Conservation (phyloP, 2,888 invertebrate species). For the Apodemia mormo region DNA sequence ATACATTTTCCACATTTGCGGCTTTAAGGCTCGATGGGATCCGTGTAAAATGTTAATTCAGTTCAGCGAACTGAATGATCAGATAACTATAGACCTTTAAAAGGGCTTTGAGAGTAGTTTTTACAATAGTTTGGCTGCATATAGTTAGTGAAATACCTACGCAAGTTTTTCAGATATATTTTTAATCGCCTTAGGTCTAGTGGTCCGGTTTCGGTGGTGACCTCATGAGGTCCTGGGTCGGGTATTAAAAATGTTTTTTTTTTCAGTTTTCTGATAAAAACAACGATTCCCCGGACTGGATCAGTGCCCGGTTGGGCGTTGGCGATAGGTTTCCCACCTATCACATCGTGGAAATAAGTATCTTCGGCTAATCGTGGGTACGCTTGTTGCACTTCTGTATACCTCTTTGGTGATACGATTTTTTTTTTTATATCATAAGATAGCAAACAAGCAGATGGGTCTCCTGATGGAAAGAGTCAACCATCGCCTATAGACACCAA, state of each 20-base stretch:
- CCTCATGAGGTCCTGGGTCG: too few relatives aligned
- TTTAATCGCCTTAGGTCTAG: not conserved
- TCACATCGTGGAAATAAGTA: too few relatives aligned
- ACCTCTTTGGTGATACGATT: too few relatives aligned
- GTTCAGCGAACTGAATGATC: slow-evolving; percentile 3
- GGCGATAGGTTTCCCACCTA: too few relatives aligned
- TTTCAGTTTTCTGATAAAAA: too few relatives aligned
- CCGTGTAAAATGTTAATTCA: slow-evolving; percentile 4
- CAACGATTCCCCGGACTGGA: too few relatives aligned
- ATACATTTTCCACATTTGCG: not conserved
- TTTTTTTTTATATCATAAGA: not conserved
- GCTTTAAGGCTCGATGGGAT: not conserved
- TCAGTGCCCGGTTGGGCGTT: too few relatives aligned
- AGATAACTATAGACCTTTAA: slow-evolving; percentile 6
- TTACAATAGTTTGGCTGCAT: not conserved
- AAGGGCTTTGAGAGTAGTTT: slow-evolving; percentile 1
- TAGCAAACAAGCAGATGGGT: not conserved
- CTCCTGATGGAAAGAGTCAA: not conserved
- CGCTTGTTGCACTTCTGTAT: too few relatives aligned
- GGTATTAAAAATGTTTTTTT: too few relatives aligned
- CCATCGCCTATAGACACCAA: not conserved
- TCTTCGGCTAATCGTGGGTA: too few relatives aligned
- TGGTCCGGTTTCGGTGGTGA: too few relatives aligned
- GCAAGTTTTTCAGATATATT: not conserved
- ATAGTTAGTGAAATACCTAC: not conserved